Evolutionary conservation across 2,797 vertebrate genomes (phyloP).

Genomic region (Nyctibius grandis): DNA sequence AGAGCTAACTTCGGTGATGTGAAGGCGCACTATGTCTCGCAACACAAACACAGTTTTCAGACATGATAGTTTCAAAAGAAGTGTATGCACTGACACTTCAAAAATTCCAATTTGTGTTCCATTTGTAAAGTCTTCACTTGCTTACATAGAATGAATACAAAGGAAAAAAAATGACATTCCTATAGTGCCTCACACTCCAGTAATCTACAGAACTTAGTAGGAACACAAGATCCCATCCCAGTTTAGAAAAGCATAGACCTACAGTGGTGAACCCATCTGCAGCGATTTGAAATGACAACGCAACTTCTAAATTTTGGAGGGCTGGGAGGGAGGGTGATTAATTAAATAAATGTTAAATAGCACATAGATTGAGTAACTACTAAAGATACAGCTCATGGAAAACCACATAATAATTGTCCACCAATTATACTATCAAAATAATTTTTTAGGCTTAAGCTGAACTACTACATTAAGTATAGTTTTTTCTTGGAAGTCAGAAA

Average conservation of each 20-base stretch:
- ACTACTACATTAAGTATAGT: not conserved
- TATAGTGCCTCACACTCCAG: not conserved
- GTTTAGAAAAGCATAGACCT: not conserved
- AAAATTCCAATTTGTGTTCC: not conserved
- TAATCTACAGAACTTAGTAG: not conserved
- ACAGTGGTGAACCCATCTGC: not conserved
- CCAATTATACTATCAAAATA: not conserved
- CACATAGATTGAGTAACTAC: not conserved
- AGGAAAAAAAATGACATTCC: not conserved
- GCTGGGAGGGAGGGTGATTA: accelerated
- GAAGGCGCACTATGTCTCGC: not conserved
- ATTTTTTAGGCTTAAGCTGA: not conserved
- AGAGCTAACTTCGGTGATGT: not conserved
- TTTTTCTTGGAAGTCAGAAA: not conserved
- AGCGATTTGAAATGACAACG: not conserved
- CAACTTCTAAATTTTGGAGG: not conserved
- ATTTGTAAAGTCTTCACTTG: not conserved
- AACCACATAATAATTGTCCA: not conserved
- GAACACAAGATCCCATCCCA: not conserved
- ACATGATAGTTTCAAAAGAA: not conserved
- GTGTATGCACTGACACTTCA: not conserved
- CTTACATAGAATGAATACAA: not conserved
- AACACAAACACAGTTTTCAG: not conserved
- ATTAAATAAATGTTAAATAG: not conserved
- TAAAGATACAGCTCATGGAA: not conserved